Evolutionary conservation across 2,888 invertebrate species (phyloP).

Genomic region (Shargacucullia verbasci): DNA sequence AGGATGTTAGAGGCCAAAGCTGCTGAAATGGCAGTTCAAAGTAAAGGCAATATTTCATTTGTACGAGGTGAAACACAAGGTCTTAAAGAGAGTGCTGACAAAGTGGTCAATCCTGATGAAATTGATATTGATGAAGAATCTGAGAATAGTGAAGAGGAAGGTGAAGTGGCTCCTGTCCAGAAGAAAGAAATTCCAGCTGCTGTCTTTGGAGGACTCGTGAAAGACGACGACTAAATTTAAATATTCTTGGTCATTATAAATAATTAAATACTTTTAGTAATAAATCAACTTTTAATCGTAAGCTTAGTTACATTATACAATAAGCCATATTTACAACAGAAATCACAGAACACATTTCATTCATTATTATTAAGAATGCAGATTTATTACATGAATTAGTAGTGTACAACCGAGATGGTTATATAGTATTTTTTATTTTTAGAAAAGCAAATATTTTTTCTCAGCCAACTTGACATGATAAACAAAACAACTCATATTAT

Average conservation of each 20-base stretch:
- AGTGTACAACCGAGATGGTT: constrained; percentile 7
- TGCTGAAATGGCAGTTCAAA: constrained; percentile 90
- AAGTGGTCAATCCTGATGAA: constrained; percentile 96
- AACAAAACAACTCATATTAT: constrained; percentile 25
- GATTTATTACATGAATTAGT: constrained; percentile 42
- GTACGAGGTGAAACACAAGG: constrained; percentile 96
- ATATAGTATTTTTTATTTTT: constrained; percentile 16
- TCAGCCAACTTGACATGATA: constrained; percentile 27
- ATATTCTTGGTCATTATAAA: constrained; percentile 21
- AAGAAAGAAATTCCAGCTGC: constrained; percentile 96
- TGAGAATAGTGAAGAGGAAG: constrained; percentile 90
- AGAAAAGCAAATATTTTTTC: constrained; percentile 20
- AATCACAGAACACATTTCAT: constrained; percentile 77
- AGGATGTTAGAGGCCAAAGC: constrained; percentile 95
- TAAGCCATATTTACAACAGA: constrained; percentile 79
- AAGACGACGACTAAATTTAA: constrained; percentile 64
- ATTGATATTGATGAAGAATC: constrained; percentile 94
- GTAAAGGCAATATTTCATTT: constrained; percentile 93
- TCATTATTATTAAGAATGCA: constrained; percentile 49
- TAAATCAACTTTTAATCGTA: constrained; percentile 74
- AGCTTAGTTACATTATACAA: constrained; percentile 74
- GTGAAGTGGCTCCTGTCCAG: constrained; percentile 92
- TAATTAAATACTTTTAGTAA: constrained; percentile 55
- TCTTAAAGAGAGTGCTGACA: constrained; percentile 89
- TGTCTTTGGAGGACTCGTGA: constrained; percentile 95